Evolutionary conservation across 2,797 vertebrate species (phyloP).

Genomic region (Clarias pachynema): DNA sequence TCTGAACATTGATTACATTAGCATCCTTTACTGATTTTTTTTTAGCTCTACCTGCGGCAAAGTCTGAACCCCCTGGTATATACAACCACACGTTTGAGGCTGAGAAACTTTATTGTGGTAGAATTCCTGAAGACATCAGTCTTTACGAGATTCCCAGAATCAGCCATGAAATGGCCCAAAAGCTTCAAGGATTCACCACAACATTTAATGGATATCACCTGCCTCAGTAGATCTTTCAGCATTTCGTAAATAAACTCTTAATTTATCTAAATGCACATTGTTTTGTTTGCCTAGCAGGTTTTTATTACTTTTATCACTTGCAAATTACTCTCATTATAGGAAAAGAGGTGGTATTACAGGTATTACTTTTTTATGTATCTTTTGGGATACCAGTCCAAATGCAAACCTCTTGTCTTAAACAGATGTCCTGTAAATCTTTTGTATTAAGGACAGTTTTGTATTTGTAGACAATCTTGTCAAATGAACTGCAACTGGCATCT

Average conservation of each 20-base stretch:
- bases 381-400: not conserved
- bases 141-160: not conserved
- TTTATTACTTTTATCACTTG: not conserved
- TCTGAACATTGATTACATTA: not conserved
- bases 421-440: no score
- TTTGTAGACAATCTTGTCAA: not conserved
- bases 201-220: not conserved
- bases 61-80: not conserved
- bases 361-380: not conserved
- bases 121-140: not conserved
- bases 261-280: not conserved
- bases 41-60: not conserved
- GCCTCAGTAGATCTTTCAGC: not conserved
- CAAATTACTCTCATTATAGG: not conserved
- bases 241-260: not conserved
- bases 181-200: not conserved
- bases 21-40: not conserved
- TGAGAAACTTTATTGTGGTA: not conserved
- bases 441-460: not conserved
- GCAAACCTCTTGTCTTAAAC: not conserved
- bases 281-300: not conserved
- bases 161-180: not conserved
- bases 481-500: not conserved
- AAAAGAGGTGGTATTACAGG: not conserved
- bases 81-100: not conserved